A percentile compares a stretch with the other conserved stretches of the same genome.
phyloP scores from a whole-genome alignment of 2,888 invertebrate genomes.

The Ectemnius continuus region DNA sequence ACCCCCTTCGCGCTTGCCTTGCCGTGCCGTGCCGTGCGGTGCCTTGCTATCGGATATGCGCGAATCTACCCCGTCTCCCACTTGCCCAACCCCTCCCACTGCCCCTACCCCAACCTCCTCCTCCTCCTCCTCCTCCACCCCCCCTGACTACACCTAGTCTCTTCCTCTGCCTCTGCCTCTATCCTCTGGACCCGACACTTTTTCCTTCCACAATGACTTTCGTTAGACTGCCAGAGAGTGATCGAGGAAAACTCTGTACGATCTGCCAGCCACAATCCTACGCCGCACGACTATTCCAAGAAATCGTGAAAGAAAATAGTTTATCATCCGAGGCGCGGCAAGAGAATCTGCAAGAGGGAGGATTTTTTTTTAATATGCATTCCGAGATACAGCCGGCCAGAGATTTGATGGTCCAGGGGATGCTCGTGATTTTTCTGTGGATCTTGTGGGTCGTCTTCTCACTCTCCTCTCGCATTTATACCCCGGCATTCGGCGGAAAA shows the following conservation, averaged over 20 bases:
- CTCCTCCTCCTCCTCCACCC: slow-evolving; percentile 33
- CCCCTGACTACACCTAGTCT: slow-evolving; percentile 41
- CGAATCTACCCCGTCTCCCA: slow-evolving; percentile 70
- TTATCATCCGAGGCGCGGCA: background rate
- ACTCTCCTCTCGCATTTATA: slow-evolving; percentile 66
- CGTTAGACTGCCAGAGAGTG: slow-evolving; percentile 7
- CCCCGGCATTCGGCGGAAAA: slow-evolving; percentile 66
- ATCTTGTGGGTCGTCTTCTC: background rate
- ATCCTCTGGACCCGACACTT: slow-evolving; percentile 49
- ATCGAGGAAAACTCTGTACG: slow-evolving; percentile 34
- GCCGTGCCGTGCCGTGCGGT: slow-evolving; percentile 25
- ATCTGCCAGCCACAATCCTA: background rate
- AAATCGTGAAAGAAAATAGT: background rate
- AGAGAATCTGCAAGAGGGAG: background rate
- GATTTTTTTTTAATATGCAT: slow-evolving; percentile 1
- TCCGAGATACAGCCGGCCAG: background rate
- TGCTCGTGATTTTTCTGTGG: too few relatives aligned
- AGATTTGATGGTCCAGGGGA: too few relatives aligned
- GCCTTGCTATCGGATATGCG: slow-evolving; percentile 73
- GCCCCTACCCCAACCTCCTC: slow-evolving; percentile 41
- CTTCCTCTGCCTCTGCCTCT: slow-evolving; percentile 37
- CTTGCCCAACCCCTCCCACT: slow-evolving; percentile 35
- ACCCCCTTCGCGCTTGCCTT: slow-evolving; percentile 45
- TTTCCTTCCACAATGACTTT: slow-evolving; percentile 45
- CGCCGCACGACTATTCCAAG: background rate